Evolutionary conservation across 2,888 invertebrate genomes (phyloP).

Genomic region (Serripes groenlandicus): DNA sequence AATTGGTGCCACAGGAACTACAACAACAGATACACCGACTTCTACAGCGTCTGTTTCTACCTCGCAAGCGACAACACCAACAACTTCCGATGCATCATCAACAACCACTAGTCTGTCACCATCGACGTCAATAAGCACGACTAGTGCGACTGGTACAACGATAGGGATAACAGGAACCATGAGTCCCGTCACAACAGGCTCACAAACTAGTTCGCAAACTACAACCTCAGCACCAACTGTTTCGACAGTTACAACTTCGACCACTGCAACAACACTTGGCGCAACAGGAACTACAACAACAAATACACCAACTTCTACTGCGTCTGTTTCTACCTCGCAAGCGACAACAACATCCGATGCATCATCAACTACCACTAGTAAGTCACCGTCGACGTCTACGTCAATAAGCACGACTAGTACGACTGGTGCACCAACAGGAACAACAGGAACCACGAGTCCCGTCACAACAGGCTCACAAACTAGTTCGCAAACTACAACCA

Average conservation of each 20-base stretch:
- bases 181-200: not conserved
- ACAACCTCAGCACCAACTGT: constrained; percentile 2
- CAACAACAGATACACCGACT: constrained; percentile 16
- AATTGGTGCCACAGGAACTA: not conserved
- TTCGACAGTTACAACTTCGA: not conserved
- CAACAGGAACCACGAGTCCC: too few species aligned
- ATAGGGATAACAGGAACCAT: not conserved
- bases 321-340: not conserved
- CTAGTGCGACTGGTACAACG: constrained; percentile 17
- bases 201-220: constrained; percentile 8
- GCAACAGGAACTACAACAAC: not conserved
- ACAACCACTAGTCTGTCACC: not conserved
- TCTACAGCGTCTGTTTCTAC: not conserved
- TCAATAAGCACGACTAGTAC: too few species aligned
- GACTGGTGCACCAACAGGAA: not conserved
- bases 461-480: too few species aligned
- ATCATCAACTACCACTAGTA: too few species aligned
- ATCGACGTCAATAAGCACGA: not conserved
- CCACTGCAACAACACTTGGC: not conserved
- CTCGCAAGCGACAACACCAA: not conserved
- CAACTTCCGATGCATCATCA: not conserved
- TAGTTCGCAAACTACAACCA: too few species aligned
- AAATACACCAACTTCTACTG: not conserved
- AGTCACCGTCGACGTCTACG: too few species aligned
- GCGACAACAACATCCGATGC: too few species aligned